Evolutionary conservation across 2,797 vertebrate species (phyloP), one percentile per base, ranked within the genome.

Genomic region (Fundulus diaphanus): DNA sequence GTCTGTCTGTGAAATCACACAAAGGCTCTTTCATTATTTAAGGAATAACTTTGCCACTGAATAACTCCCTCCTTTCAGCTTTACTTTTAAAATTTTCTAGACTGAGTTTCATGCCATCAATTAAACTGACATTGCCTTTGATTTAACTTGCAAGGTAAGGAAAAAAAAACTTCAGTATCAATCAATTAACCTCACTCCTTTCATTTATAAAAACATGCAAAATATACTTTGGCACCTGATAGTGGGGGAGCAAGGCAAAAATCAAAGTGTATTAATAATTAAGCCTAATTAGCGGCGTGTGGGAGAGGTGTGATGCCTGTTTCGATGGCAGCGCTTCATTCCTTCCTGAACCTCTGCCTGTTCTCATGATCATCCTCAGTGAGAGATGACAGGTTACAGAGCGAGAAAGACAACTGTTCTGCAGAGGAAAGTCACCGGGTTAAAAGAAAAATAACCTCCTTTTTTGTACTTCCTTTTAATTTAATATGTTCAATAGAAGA

Each of bases 181-280:
- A 94, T 95, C 94, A 93, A 90, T 95, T 89, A 89, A 86, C 87
- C 90, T 90, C 80, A 76, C 85, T 89, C 85, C 91, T 95, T 95
- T 95, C 91, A 94, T 95, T 94, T 94, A 88, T 88, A 88, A 91
- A 87, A 94, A 92, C 86, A 92, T 88, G 89, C 81, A 91, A 88
- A 90, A 85, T 92, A 88, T 90, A 90, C 89, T 92, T 81, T 92
- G 93, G 91, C 93, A 93, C 88, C 87, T 92, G 92, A 92, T 90
- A 91, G 82, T 82, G 82, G 75, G 82, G 87, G 86, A 91, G 93
- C 87, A 79, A 82, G 88, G 90, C 88, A 66, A 91, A 91, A 94
- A 95, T 95, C 94, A 96, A 95, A 96, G 93, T 70, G 89, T 94
- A 94, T 95, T 94, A 95, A 95, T 96, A 95, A 96, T 95, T 93